Percentiles rank a stretch among this genome's conserved stretches.
Conservation (phyloP, 2,113 vertebrate species). For the Struthidea cinerea region DNA sequence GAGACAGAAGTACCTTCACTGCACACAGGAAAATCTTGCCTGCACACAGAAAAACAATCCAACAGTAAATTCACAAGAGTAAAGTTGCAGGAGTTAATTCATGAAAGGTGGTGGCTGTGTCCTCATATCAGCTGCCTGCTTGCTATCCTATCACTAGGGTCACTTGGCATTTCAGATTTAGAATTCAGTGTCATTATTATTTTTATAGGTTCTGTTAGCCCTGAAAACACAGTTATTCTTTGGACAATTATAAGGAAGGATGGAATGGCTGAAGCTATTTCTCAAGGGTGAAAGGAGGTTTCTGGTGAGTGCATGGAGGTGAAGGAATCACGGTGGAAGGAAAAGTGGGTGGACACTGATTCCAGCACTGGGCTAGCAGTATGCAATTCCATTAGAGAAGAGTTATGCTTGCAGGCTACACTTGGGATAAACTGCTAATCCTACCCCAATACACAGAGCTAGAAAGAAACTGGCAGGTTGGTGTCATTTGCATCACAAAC, state of each 20-base stretch:
- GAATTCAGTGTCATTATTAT: not conserved
- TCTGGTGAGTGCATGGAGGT: not conserved
- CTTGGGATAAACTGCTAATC: not conserved
- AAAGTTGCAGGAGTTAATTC: not conserved
- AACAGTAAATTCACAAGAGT: not conserved
- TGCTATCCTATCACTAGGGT: not conserved
- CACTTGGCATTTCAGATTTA: not conserved
- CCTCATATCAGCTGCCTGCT: not conserved
- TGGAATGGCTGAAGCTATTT: not conserved
- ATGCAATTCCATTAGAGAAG: not conserved
- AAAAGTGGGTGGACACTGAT: not conserved
- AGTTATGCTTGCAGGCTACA: not conserved
- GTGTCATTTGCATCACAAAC: not conserved
- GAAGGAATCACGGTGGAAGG: not conserved
- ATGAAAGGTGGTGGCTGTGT: not conserved
- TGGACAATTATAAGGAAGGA: not conserved
- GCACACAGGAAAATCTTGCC: not conserved
- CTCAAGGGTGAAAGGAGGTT: not conserved
- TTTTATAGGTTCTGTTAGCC: not conserved
- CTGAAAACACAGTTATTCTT: not conserved
- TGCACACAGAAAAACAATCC: not conserved
- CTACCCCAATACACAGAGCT: not conserved
- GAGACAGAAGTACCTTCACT: not conserved
- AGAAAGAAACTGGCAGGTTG: not conserved
- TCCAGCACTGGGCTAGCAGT: not conserved